A percentile compares a stretch with the other conserved stretches of the same genome.
These are phyloP conservation scores for Heliconius ismenius DNA, from an alignment of 2,888 invertebrate genomes.

Conservation along the genomic window DNA sequence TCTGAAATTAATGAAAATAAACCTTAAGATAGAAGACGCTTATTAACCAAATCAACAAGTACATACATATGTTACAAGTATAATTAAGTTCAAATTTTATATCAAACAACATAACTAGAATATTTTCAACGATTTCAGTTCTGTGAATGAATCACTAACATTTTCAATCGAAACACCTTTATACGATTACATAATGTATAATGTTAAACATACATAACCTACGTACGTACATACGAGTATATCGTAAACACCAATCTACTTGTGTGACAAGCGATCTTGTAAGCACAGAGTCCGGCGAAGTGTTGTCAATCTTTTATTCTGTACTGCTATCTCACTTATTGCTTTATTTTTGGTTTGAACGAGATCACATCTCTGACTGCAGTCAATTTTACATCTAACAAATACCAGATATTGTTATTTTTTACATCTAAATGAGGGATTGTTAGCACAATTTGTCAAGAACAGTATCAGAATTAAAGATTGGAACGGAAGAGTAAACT, in stretches of 20 bases:
- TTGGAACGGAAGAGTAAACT: constrained; percentile 33
- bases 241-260: constrained; percentile 55
- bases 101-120: constrained; percentile 79
- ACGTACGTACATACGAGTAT: constrained; percentile 39
- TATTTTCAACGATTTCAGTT: constrained; percentile 80
- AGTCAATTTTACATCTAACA: constrained; percentile 5
- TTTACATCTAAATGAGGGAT: constrained; percentile 21
- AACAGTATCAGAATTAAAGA: constrained; percentile 31
- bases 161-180: constrained; percentile 64
- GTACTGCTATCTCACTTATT: constrained; percentile 15
- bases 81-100: constrained; percentile 65
- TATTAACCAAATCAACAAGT: constrained; percentile 77
- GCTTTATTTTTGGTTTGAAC: constrained; percentile 20
- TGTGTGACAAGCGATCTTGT: constrained; percentile 63
- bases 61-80: constrained; percentile 73
- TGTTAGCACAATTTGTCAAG: constrained; percentile 12
- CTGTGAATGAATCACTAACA: constrained; percentile 81
- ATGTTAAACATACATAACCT: constrained; percentile 41
- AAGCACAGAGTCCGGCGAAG: constrained; percentile 62
- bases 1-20: constrained; percentile 47
- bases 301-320: constrained; percentile 35
- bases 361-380: constrained; percentile 35
- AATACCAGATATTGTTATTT: constrained; percentile 11
- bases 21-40: constrained; percentile 65
- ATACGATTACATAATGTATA: constrained; percentile 49